phyloP scores from a whole-genome alignment of 2,888 invertebrate genomes.

The Chrysolina oricalcia region DNA sequence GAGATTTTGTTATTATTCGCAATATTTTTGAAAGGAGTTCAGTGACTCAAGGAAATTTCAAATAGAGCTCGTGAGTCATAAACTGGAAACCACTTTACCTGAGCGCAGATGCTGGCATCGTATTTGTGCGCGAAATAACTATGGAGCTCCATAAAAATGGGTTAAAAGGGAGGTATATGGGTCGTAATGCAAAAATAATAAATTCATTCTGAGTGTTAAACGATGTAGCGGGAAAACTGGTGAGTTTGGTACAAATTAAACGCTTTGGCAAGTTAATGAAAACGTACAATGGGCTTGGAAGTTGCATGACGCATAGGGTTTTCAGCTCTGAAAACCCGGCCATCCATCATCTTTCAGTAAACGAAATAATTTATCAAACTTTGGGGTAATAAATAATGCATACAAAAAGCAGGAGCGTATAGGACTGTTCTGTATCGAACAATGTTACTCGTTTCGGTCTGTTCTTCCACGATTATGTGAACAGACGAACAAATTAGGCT shows the following conservation, averaged over 20 bases:
- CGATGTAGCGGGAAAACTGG: constrained; percentile 51
- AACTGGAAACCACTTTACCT: constrained; percentile 2
- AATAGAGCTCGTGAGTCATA: not conserved
- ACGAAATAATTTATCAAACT: constrained; percentile 59
- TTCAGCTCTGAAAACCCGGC: constrained; percentile 52
- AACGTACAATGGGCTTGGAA: constrained; percentile 57
- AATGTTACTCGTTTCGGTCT: constrained; percentile 3
- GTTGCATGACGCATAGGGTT: constrained; percentile 57
- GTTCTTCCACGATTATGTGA: constrained; percentile 11
- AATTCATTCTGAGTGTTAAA: constrained; percentile 52
- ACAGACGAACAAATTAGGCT: not conserved
- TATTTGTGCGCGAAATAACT: not conserved
- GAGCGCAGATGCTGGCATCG: not conserved
- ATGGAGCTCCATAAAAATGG: constrained; percentile 22
- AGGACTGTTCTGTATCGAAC: not conserved
- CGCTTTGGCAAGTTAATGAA: constrained; percentile 55
- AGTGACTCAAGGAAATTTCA: not conserved
- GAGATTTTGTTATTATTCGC: too few species aligned
- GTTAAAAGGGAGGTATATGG: constrained; percentile 31
- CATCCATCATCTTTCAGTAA: constrained; percentile 57
- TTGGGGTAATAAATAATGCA: constrained; percentile 55
- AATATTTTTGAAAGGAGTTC: not conserved
- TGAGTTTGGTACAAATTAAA: constrained; percentile 54
- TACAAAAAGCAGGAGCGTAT: constrained; percentile 45
- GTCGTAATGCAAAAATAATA: constrained; percentile 48